Percentiles rank a stretch among this genome's conserved stretches.
phyloP scores from a whole-genome alignment of 2,113 vertebrate genomes.

The Drymodes brunneopygia region DNA sequence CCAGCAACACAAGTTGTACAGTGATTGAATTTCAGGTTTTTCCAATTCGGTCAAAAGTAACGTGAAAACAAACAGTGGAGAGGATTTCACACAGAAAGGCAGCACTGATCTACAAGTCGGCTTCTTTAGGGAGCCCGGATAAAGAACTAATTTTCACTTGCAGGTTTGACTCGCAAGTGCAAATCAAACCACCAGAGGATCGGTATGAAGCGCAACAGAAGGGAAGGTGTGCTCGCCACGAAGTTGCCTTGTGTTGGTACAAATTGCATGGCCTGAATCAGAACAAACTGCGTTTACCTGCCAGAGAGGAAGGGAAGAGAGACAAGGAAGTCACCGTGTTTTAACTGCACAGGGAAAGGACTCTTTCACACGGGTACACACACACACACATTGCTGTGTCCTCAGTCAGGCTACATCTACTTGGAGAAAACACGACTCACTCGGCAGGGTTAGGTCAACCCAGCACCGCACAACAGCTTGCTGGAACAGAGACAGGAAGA shows the following conservation, averaged over 20 bases:
- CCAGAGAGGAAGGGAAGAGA: background rate
- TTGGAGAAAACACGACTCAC: background rate
- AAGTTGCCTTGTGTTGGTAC: background rate
- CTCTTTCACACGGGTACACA: background rate
- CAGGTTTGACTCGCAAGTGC: too few species aligned
- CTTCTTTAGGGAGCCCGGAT: background rate
- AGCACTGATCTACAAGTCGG: background rate
- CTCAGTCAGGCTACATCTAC: background rate
- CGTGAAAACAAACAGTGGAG: background rate
- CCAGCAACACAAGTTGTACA: accelerated
- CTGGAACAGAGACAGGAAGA: background rate
- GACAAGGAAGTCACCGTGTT: background rate
- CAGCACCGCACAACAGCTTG: background rate
- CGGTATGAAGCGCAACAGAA: background rate
- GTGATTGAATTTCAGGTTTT: background rate
- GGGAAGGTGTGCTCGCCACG: background rate
- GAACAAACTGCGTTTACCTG: background rate
- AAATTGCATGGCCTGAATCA: background rate
- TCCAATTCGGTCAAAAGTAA: background rate
- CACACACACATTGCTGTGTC: background rate
- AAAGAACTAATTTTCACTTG: background rate
- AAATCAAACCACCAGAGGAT: background rate
- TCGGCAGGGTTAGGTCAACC: background rate
- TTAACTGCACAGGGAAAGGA: background rate
- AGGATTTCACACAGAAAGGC: background rate